Conservation (phyloP, 2,113 vertebrate species). For the Xiphophorus hellerii region DNA sequence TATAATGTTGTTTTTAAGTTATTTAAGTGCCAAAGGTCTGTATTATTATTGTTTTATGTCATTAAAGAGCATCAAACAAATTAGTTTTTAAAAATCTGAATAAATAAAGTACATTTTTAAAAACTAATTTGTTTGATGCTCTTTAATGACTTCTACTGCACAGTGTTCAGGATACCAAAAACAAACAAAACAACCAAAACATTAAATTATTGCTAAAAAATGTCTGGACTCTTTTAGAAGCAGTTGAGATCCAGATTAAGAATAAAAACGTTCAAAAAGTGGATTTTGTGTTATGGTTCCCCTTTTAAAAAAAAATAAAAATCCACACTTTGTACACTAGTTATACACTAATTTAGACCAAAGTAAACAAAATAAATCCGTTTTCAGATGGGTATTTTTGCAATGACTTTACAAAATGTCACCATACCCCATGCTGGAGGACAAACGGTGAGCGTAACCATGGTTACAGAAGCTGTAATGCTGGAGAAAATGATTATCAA, state of each 20-base stretch:
- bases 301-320: not conserved
- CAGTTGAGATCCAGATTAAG: too few relatives aligned
- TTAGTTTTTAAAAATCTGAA: conserved; percentile 23
- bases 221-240: too few relatives aligned
- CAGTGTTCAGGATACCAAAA: too few relatives aligned
- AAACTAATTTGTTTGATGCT: not conserved
- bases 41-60: too few relatives aligned
- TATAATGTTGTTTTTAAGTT: too few relatives aligned
- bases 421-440: not conserved
- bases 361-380: not conserved
- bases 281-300: too few relatives aligned
- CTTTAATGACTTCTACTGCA: conserved; percentile 17
- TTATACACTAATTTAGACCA: too few relatives aligned
- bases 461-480: not conserved
- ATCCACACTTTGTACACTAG: not conserved
- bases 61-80: too few relatives aligned
- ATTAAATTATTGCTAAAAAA: too few relatives aligned
- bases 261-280: too few relatives aligned
- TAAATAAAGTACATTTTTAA: conserved; percentile 38
- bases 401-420: not conserved
- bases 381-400: not conserved
- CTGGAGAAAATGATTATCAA: not conserved
- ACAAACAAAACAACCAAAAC: too few relatives aligned
- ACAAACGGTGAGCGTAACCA: not conserved
- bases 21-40: too few relatives aligned